Evolutionary conservation across 2,797 vertebrate species (phyloP).

Genomic region (Enteromius treurensis): DNA sequence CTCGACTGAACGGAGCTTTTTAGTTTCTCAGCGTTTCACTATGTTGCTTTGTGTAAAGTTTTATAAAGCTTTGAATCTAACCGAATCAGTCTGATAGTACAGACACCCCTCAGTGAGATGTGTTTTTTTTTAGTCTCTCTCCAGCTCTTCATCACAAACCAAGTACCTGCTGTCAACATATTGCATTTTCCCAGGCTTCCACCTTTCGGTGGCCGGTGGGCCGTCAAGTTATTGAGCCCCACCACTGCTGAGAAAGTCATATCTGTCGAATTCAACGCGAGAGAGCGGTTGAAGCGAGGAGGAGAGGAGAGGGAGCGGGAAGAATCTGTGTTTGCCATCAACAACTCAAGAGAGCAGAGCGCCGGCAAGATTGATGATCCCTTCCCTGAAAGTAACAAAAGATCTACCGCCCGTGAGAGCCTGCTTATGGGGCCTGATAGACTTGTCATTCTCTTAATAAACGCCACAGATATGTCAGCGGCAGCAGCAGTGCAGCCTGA

Average conservation of each 20-base stretch:
- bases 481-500: constrained; percentile 61
- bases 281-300: constrained; percentile 71
- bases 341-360: constrained; percentile 85
- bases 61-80: constrained; percentile 37
- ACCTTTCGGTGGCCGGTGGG: constrained; percentile 73
- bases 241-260: constrained; percentile 76
- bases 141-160: constrained; percentile 74
- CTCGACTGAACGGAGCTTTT: constrained; percentile 10
- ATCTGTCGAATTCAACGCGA: constrained; percentile 68
- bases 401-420: constrained; percentile 83
- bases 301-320: constrained; percentile 49
- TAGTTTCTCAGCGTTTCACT: constrained; percentile 4
- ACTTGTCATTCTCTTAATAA: constrained; percentile 91
- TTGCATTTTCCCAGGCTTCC: constrained; percentile 76
- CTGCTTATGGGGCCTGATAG: constrained; percentile 91
- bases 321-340: constrained; percentile 80
- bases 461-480: constrained; percentile 85
- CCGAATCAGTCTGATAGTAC: constrained; percentile 8
- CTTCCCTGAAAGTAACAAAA: constrained; percentile 82
- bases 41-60: constrained; percentile 23
- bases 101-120: constrained; percentile 33
- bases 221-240: constrained; percentile 74
- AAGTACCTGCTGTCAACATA: constrained; percentile 79
- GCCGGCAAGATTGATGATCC: constrained; percentile 90
- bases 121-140: constrained; percentile 19